phyloP scores from a whole-genome alignment of 2,888 invertebrate genomes.

The Oxystoma pomonae region DNA sequence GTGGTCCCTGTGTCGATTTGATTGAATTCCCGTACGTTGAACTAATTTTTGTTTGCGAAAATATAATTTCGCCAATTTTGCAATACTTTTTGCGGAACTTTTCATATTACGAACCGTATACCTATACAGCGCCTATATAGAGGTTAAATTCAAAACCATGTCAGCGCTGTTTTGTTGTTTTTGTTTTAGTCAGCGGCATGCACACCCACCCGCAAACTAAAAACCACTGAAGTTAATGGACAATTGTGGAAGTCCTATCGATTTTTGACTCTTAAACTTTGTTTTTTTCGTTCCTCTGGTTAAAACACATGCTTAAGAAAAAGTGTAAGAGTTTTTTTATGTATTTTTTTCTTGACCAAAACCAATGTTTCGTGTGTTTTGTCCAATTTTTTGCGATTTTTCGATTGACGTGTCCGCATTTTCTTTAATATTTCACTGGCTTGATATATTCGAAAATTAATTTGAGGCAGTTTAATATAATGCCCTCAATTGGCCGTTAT shows the following conservation, averaged over 20 bases:
- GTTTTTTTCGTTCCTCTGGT: too few species aligned
- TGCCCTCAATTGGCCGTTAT: conserved; percentile 22
- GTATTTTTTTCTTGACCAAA: too few species aligned
- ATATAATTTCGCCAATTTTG: too few species aligned
- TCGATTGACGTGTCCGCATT: neutral
- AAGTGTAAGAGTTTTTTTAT: neutral
- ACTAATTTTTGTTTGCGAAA: too few species aligned
- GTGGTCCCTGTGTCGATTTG: too few species aligned
- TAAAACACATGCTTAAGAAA: neutral
- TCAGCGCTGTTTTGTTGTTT: neutral
- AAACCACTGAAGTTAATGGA: neutral
- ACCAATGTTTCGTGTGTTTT: too few species aligned
- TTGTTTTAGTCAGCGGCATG: neutral
- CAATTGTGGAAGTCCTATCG: too few species aligned
- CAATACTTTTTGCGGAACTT: neutral
- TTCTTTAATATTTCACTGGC: neutral
- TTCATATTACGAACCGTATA: neutral
- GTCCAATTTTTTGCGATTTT: too few species aligned
- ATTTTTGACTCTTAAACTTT: too few species aligned
- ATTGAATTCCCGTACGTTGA: too few species aligned
- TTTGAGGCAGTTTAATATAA: neutral
- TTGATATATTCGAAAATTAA: neutral
- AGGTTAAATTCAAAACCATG: neutral
- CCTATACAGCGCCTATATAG: neutral
- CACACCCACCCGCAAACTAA: neutral